phyloP scores from a whole-genome alignment of 2,888 invertebrate species.

The Lysandra coridon region DNA sequence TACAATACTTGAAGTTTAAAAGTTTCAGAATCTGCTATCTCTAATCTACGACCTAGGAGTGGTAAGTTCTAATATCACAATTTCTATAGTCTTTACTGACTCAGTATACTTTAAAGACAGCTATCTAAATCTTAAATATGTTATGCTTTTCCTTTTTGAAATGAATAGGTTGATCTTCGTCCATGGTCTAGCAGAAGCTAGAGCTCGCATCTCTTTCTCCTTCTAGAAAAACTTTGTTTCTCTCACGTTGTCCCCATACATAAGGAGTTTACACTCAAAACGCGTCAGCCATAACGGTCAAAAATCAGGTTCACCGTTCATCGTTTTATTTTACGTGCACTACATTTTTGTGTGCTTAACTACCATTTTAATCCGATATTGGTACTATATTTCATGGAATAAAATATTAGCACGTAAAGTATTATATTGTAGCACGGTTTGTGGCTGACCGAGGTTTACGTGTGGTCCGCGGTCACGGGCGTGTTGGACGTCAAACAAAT shows the following conservation, averaged over 20 bases:
- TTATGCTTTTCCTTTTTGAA: neutral
- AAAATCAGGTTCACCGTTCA: no score
- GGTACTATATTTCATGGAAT: neutral
- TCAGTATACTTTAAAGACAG: neutral
- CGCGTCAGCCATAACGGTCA: no score
- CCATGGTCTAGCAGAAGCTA: neutral
- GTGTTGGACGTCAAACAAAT: neutral
- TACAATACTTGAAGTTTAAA: no score
- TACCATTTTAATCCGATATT: neutral
- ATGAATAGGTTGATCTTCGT: no score
- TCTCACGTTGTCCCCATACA: neutral
- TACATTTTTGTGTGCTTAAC: neutral
- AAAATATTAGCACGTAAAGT: neutral
- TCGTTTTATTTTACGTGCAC: no score
- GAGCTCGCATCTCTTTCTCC: neutral
- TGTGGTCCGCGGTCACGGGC: neutral
- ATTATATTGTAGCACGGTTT: constrained; percentile 1
- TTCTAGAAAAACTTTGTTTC: neutral
- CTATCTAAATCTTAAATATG: neutral
- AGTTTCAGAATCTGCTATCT: no score
- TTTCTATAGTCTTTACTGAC: neutral
- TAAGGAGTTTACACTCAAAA: no score
- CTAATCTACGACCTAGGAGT: no score
- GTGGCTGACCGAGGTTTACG: neutral
- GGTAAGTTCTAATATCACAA: neutral